Conservation (phyloP, 1,140 invertebrate genomes). For the Leptonema lineaticorne region DNA sequence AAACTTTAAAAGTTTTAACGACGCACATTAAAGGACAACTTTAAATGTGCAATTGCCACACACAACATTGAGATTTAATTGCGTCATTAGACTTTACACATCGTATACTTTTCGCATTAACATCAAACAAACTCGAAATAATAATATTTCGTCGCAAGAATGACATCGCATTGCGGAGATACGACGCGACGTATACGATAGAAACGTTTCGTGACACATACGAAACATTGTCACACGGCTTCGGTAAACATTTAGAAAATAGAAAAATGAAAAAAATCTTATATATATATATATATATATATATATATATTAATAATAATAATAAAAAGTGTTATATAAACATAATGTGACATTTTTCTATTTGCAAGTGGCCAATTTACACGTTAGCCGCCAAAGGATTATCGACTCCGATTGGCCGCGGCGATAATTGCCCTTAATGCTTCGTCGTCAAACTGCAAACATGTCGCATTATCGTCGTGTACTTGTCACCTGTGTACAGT, state of each 20-base stretch:
- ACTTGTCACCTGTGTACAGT: neutral
- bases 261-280: too few species aligned
- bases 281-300: too few species aligned
- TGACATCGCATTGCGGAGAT: neutral
- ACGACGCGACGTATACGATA: neutral
- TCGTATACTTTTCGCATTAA: constrained; percentile 2
- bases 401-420: constrained; percentile 23
- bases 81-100: neutral
- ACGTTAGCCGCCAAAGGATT: constrained; percentile 29
- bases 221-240: neutral
- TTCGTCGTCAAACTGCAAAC: constrained; percentile 15
- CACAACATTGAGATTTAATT: neutral
- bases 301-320: too few species aligned
- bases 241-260: too few species aligned
- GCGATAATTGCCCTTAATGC: constrained; percentile 29
- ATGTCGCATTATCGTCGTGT: constrained; percentile 5
- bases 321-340: neutral
- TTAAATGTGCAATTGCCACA: neutral
- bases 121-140: too few species aligned
- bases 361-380: constrained; percentile 24
- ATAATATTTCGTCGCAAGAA: too few species aligned
- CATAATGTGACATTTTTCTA: constrained; percentile 20
- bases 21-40: too few species aligned
- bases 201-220: neutral
- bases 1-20: too few species aligned